Base-by-base conservation (phyloP, 2,888 invertebrate genomes). In the Erannis defoliaria region DNA sequence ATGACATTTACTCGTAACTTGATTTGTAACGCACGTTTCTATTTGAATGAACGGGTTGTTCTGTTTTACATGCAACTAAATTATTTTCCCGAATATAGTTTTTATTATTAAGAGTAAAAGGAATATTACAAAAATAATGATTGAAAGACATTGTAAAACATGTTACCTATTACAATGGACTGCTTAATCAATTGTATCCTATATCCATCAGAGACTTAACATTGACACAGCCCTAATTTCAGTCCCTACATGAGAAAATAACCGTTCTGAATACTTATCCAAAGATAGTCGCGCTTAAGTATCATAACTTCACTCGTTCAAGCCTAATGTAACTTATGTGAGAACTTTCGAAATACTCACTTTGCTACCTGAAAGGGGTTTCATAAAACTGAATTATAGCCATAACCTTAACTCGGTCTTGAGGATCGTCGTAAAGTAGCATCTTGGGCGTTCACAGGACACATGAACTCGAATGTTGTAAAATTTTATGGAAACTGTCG, bases 381-480 rank as follows among this genome's bases (percentile, higher is more conserved):
- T 86, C 90, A 90, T 92, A 92, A 92, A 90, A 89, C 87, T 88
- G 86, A 92, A 90, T 90, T 90, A 92, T 91, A 85, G 87, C 79
- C 72, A 89, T 92, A 90, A 90, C 89, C 86, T 85, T 86, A 86
- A 90, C 86, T 90, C 80, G 86, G 85, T 86, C 86, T 88, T 81
- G 82, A 85, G 85, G 82, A 89, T 86, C 81, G 85, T 84, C 90
- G 81, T 90, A 90, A 92, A 92, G 85, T 85, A 89, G 81, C 89
- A 86, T 89, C 88, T 88, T 84, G 83, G 84, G 84, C 79, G 76
- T 85, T 83, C 80, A 70, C 81, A 89, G 88, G 89, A 89, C 89
- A 89, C 85, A 82, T 85, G 85, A 84, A 84, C 81, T 82, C 77
- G 80, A 75, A 75, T 84, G 90, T 79, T 88, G 88, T 90, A 86